Percentiles rank a stretch among this genome's conserved stretches.
Conservation (phyloP, 2,888 invertebrate genomes). For the Mesoligia furuncula region DNA sequence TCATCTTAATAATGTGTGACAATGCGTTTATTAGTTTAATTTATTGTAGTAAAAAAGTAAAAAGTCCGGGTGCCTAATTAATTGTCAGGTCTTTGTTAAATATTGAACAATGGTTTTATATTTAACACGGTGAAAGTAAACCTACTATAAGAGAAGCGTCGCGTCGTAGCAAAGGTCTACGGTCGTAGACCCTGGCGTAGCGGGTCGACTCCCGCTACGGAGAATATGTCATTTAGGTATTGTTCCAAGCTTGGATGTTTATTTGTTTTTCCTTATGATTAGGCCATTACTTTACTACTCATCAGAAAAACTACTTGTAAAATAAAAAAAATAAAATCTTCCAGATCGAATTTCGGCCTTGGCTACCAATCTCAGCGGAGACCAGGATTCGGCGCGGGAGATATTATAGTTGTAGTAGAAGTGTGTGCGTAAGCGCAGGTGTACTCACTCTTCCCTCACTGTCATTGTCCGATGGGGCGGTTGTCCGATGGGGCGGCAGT, state of each 20-base stretch:
- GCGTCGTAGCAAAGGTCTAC: constrained; percentile 12
- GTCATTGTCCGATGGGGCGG: background rate
- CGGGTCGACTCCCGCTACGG: background rate
- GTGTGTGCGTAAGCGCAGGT: no score
- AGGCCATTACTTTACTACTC: background rate
- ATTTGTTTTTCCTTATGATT: background rate
- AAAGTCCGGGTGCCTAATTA: constrained; percentile 52
- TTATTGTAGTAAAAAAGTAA: constrained; percentile 62
- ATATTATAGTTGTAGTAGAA: background rate
- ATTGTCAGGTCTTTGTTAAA: constrained; percentile 41
- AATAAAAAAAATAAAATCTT: background rate
- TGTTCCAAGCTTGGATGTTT: background rate
- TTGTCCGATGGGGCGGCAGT: background rate
- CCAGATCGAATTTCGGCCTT: background rate
- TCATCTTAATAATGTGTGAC: constrained; percentile 55
- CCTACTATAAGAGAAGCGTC: background rate
- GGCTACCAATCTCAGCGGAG: background rate
- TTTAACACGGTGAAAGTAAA: background rate
- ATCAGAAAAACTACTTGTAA: background rate
- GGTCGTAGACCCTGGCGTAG: constrained; percentile 19
- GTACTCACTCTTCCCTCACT: background rate
- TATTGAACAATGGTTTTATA: constrained; percentile 28
- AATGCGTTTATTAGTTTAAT: constrained; percentile 66
- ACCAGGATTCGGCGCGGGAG: background rate
- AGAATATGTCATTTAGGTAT: background rate